phyloP scores from a whole-genome alignment of 2,113 vertebrate species.

The Isichthys henryi region DNA sequence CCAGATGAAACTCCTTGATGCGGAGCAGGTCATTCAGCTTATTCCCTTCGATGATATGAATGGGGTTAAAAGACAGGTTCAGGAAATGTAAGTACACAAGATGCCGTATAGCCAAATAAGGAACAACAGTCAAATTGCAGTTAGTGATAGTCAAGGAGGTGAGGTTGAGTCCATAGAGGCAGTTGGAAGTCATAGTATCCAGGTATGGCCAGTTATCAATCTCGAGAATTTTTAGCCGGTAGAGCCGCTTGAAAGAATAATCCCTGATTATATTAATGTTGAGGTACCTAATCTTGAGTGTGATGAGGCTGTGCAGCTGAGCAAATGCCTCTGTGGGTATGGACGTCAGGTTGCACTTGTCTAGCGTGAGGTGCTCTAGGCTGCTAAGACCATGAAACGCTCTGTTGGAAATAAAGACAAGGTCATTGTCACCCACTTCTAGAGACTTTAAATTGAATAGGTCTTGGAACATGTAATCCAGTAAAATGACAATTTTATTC shows the following conservation, averaged over 20 bases:
- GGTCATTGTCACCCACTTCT: conserved; percentile 94
- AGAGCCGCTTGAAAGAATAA: conserved; percentile 92
- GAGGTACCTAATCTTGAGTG: conserved; percentile 81
- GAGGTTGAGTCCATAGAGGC: conserved; percentile 90
- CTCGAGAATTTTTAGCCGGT: conserved; percentile 84
- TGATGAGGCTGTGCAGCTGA: conserved; percentile 85
- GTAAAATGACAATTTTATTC: conserved; percentile 96
- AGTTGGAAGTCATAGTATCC: conserved; percentile 87
- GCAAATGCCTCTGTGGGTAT: conserved; percentile 93
- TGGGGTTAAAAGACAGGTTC: conserved; percentile 95
- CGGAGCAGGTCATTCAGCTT: conserved; percentile 84
- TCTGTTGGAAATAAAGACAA: conserved; percentile 91
- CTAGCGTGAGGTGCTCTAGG: conserved; percentile 87
- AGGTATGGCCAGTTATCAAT: conserved; percentile 87
- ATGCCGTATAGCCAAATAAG: conserved; percentile 87
- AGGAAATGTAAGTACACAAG: conserved; percentile 89
- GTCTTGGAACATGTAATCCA: conserved; percentile 98
- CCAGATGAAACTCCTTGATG: conserved; percentile 90
- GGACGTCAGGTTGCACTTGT: conserved; percentile 88
- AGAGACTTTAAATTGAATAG: conserved; percentile 90
- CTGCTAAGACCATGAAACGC: conserved; percentile 93
- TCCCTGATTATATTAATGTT: conserved; percentile 85
- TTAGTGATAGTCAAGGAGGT: conserved; percentile 87
- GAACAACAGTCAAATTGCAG: conserved; percentile 83
- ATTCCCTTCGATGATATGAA: conserved; percentile 81